A percentile compares a stretch with the other conserved stretches of the same genome.
Conservation (phyloP, 1,140 invertebrate species). For the Sycophila sp. region DNA sequence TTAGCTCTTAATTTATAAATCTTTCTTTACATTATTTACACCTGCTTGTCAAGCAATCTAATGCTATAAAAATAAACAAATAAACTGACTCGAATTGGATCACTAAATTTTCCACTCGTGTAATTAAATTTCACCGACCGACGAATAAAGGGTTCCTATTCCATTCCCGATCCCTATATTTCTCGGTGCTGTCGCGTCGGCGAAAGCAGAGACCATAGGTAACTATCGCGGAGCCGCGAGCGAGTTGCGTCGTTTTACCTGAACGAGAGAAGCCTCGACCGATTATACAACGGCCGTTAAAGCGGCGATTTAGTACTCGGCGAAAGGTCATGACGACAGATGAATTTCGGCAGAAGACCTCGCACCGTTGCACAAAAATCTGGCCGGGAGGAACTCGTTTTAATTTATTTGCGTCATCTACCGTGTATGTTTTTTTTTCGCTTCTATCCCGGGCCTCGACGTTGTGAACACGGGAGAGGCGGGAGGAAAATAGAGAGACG, state of each 20-base stretch:
- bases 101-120: no score
- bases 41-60: no score
- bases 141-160: no score
- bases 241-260: constrained; percentile 1
- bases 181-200: no score
- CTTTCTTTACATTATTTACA: no score
- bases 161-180: no score
- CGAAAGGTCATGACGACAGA: constrained; percentile 57
- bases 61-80: no score
- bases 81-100: no score
- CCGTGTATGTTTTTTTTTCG: constrained; percentile 27
- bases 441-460: constrained; percentile 1
- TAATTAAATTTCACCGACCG: no score
- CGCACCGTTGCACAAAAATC: constrained; percentile 37
- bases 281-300: constrained; percentile 49
- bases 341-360: constrained; percentile 55
- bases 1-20: no score
- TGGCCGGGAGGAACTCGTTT: constrained; percentile 32
- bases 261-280: neutral
- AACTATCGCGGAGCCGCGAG: neutral
- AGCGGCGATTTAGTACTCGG: constrained; percentile 45
- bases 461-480: neutral
- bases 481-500: neutral
- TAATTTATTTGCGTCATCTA: constrained; percentile 42
- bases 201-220: no score